Percentiles rank a stretch among this genome's conserved stretches.
Conservation (phyloP, 2,888 invertebrate genomes). For the Andrena bicolor region DNA sequence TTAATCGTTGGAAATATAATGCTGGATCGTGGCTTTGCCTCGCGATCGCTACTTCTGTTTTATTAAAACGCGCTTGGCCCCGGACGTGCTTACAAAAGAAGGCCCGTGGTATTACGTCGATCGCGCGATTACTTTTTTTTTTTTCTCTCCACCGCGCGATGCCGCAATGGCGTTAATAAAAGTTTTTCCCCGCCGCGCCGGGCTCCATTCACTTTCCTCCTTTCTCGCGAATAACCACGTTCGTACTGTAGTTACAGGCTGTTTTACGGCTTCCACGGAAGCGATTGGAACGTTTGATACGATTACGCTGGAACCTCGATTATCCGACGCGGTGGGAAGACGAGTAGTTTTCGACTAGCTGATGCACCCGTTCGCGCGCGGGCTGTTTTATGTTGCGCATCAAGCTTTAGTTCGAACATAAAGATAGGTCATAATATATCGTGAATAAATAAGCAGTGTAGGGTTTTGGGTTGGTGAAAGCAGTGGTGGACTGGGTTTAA, state of each 20-base stretch:
- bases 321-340: not conserved
- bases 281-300: not conserved
- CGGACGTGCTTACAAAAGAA: slow-evolving; percentile 27
- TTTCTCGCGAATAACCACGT: not conserved
- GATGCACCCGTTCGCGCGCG: too few relatives aligned
- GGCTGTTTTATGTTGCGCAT: too few relatives aligned
- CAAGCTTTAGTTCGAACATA: too few relatives aligned
- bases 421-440: too few relatives aligned
- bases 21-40: slow-evolving; percentile 60
- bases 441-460: too few relatives aligned
- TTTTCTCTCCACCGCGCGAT: not conserved
- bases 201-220: slow-evolving; percentile 14
- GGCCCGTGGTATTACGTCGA: slow-evolving; percentile 1
- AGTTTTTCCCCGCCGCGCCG: slow-evolving; percentile 6
- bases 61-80: slow-evolving; percentile 40
- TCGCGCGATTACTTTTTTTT: slow-evolving; percentile 22
- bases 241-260: not conserved
- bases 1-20: slow-evolving; percentile 73
- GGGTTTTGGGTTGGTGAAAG: too few relatives aligned
- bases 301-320: not conserved
- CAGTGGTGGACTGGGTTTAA: too few relatives aligned
- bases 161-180: slow-evolving; percentile 28
- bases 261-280: slow-evolving; percentile 14
- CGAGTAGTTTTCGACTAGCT: not conserved
- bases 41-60: slow-evolving; percentile 36